Conservation (phyloP, 2,888 invertebrate species). For the Euzophera pinguis region DNA sequence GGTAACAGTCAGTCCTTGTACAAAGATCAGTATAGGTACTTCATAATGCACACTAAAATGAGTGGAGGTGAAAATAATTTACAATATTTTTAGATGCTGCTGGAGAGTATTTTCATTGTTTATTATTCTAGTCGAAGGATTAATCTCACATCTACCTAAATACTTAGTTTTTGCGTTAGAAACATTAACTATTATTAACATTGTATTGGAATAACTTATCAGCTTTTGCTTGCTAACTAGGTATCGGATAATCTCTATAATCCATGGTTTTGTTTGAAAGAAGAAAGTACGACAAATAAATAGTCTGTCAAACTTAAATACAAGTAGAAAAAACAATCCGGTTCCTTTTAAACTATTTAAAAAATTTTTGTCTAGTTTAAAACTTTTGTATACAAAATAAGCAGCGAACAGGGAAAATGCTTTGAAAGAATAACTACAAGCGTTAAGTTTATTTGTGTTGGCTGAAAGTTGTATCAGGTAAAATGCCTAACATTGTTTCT, state of each 20-base stretch:
- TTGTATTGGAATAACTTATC: no score
- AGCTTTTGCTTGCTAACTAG: no score
- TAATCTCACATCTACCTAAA: no score
- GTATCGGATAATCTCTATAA: no score
- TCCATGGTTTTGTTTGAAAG: no score
- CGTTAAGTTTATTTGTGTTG: conserved; percentile 24
- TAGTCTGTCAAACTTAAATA: no score
- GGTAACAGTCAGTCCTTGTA: conserved; percentile 52
- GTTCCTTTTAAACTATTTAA: background rate
- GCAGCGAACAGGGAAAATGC: conserved; percentile 8
- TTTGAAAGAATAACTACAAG: background rate
- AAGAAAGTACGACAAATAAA: no score
- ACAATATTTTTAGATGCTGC: no score
- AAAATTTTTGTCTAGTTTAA: background rate
- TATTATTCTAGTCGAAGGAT: no score
- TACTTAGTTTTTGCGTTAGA: no score
- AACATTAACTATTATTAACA: no score
- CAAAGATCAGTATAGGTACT: conserved; percentile 44
- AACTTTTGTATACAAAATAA: background rate
- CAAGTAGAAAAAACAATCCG: background rate
- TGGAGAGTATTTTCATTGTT: no score
- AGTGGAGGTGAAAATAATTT: conserved; percentile 43
- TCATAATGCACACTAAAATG: conserved; percentile 48
- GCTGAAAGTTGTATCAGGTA: conserved; percentile 2
- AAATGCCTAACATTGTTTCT: conserved; percentile 10